Evolutionary conservation across 2,888 invertebrate species (phyloP), one percentile per base, ranked within the genome.

Genomic region (Aplocera efformata): DNA sequence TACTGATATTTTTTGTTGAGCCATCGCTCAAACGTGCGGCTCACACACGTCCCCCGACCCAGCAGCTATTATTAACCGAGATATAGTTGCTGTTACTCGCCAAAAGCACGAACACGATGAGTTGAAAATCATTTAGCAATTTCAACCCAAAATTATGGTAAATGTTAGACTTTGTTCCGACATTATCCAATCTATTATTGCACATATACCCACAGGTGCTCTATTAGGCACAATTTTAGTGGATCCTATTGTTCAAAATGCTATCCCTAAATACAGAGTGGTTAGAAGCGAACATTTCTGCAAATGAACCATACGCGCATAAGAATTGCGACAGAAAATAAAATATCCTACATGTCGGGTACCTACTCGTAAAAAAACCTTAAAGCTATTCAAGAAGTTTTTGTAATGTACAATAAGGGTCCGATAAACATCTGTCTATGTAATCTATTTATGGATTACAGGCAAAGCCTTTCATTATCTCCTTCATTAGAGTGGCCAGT

Each of bases 1-100:
- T 66, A 52, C 67, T 63, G 62, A 74, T 74, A 73, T 78, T 85
- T 85, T 84, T 86, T 83, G 78, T 76, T 73, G 55, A 73, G 72
- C 72, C 79, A 80, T 78, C 72, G 62, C 64, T 67, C 63, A 71
- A 79, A 74, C 82, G 82, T 82, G 80, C 80, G 71, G 56, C 60
- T 67, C 61, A 69, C 70, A 78, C 76, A 79, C 74, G 72, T 66
- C 71, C 72, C 63, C 67, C 63, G 62, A 65, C 70, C 56, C 58
- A 67, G 53, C 67, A 67, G 54, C 59, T 66, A 63, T 63, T 71
- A 76, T 78, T 79, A 76, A 47, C 64, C 60, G 63, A 53, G 60
- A 64, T 72, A 65, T 60, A 63, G 55, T 63, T 63, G 55, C 59
- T 53, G 60, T 51, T 56, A 62, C 61, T 61, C 46, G 42, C 55